These are phyloP conservation scores for Drosophila fungiperda DNA, from an alignment of 2,888 invertebrate species.

Conservation along the genomic window DNA sequence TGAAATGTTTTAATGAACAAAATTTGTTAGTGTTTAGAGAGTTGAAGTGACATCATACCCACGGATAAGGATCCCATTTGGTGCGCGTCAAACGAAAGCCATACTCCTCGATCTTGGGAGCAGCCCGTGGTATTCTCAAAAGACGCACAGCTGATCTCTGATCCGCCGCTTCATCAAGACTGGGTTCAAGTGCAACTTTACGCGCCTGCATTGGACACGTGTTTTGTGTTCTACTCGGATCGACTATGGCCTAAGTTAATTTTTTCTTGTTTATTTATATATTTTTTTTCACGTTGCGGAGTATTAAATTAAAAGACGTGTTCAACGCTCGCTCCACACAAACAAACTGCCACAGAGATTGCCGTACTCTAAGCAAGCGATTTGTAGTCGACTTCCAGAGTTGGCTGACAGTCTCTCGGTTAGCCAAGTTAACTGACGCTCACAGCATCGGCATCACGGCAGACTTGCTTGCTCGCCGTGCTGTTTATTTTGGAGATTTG, in stretches of 20 bases:
- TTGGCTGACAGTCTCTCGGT: constrained; percentile 13
- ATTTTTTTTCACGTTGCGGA: constrained; percentile 17
- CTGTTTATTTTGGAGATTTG: constrained; percentile 34
- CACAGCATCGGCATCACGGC: constrained; percentile 36
- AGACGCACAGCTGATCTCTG: constrained; percentile 73
- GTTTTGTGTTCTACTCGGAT: not conserved
- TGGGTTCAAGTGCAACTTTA: not conserved
- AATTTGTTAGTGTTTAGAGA: not conserved
- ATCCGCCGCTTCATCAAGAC: constrained; percentile 35
- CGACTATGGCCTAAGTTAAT: not conserved
- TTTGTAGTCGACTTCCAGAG: constrained; percentile 5
- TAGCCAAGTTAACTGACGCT: constrained; percentile 26
- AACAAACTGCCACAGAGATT: constrained; percentile 59
- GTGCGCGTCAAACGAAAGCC: constrained; percentile 91
- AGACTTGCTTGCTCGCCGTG: constrained; percentile 13
- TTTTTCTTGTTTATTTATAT: constrained; percentile 31
- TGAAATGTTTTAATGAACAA: not conserved
- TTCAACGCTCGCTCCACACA: constrained; percentile 54
- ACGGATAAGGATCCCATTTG: constrained; percentile 93
- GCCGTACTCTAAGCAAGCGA: constrained; percentile 39
- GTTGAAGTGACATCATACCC: constrained; percentile 86
- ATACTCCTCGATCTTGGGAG: constrained; percentile 86
- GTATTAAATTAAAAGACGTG: constrained; percentile 44
- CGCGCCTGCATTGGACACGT: constrained; percentile 39
- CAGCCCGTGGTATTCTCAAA: constrained; percentile 87